These are phyloP conservation scores for Drosophila leontia DNA, from an alignment of 1,140 invertebrate species.

Conservation along the genomic window DNA sequence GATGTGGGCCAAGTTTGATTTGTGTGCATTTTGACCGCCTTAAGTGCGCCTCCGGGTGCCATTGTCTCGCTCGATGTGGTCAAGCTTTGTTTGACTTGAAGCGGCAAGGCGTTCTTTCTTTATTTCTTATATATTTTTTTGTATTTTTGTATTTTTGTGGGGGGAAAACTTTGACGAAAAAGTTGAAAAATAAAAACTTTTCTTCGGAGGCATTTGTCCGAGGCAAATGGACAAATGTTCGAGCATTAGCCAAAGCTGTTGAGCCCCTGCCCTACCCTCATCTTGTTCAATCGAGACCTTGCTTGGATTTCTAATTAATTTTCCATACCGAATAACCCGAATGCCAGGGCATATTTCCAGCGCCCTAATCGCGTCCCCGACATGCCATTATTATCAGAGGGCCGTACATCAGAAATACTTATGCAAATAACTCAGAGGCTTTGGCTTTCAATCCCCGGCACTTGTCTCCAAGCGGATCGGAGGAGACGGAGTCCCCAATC, in stretches of 20 bases:
- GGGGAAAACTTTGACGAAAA: constrained; percentile 48
- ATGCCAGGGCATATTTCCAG: constrained; percentile 18
- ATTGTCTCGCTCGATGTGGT: constrained; percentile 72
- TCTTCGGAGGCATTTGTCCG: constrained; percentile 43
- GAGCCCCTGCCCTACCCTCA: not conserved
- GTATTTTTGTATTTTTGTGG: constrained; percentile 8
- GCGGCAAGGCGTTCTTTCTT: constrained; percentile 8
- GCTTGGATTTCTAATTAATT: constrained; percentile 44
- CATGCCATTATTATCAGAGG: constrained; percentile 28
- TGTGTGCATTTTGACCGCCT: constrained; percentile 66
- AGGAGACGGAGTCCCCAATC: constrained; percentile 40
- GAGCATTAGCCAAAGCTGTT: constrained; percentile 59
- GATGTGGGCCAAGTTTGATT: constrained; percentile 69
- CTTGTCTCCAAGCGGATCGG: constrained; percentile 34
- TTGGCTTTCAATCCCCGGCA: constrained; percentile 37
- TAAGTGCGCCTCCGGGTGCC: constrained; percentile 79
- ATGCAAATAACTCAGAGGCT: constrained; percentile 55
- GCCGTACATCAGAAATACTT: constrained; percentile 46
- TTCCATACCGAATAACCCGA: constrained; percentile 36
- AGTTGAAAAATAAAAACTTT: constrained; percentile 60
- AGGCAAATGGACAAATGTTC: constrained; percentile 70
- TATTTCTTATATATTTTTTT: not conserved
- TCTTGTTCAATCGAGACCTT: constrained; percentile 9
- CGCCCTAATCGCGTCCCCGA: constrained; percentile 18
- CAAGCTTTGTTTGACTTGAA: constrained; percentile 71